phyloP scores from a whole-genome alignment of 92 coral and sea anemone genomes.

The Anthopleura xanthogrammica region DNA sequence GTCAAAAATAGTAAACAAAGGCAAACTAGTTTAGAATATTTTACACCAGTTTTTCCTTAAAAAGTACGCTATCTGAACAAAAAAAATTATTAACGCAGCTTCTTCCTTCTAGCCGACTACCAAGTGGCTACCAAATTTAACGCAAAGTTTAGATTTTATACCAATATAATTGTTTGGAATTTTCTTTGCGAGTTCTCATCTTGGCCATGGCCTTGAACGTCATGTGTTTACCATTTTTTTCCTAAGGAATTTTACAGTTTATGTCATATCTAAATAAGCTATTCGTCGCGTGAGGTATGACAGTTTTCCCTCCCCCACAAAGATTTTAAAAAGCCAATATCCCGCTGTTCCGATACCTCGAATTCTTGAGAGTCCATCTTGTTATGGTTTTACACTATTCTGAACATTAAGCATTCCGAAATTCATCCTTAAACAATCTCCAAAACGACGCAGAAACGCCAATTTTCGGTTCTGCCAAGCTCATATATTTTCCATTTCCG shows the following conservation, averaged over 20 bases:
- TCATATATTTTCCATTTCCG: neutral
- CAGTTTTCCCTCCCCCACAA: constrained; percentile 23
- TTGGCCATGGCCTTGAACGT: neutral
- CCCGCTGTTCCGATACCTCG: constrained; percentile 1
- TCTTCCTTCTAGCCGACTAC: no score
- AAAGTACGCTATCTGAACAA: no score
- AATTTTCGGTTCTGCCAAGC: neutral
- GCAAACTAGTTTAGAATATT: neutral
- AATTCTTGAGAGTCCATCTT: constrained; percentile 12
- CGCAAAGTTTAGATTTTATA: neutral
- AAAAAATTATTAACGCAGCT: no score
- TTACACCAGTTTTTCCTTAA: neutral
- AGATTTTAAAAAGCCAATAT: constrained; percentile 23
- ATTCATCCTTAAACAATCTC: neutral
- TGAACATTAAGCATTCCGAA: neutral
- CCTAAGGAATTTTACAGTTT: neutral
- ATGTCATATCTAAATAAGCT: neutral
- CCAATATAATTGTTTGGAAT: neutral
- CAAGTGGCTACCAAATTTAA: no score
- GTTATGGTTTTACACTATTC: neutral
- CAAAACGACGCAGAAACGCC: neutral
- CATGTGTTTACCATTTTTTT: neutral
- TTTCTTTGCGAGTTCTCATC: neutral
- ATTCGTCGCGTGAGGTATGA: constrained; percentile 25
- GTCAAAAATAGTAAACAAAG: neutral